Base-by-base conservation (phyloP, 2,888 invertebrate species). In the Ormyrus pomaceus region DNA sequence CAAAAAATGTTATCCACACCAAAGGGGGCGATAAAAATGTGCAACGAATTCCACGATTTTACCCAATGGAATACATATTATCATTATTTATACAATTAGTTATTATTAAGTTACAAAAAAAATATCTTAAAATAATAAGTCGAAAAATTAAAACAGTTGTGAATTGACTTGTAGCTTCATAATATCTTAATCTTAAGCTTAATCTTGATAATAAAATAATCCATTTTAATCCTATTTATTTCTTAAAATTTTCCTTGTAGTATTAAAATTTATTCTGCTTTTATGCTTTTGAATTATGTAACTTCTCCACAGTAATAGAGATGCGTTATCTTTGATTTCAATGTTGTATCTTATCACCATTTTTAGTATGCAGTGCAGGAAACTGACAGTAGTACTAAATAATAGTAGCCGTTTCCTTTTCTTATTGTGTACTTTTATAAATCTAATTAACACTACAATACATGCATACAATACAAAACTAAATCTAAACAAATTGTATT, bases 1-100 rank as follows among this genome's bases (percentile, higher is more conserved):
- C 86, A 81, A 92, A 91, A 85, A 92, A 92, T 2, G 92, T 89
- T 89, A 83, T 92, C 92, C 0, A 92, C 92, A 0, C 91, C 87
- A 64, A 92, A 88, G 1, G 91, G 90, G 0, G 91, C 91, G 74
- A 90, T 90, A 2, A 91, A 86, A 53, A 92, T 86, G 10, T 90
- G 84, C 64, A 92, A 86, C 46, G 91, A 89, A 51, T 86, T 82
- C 87, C 91, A 90, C n/a, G 89, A 84, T 80, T 86, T 76, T 0
- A 88, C 78, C 88, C 89, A 90, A 92, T 92, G 82, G 61, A 89
- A 90, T 56, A 50, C 13, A 61, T 10, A 59, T 59, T 55, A 75
- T 9, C n/a, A 58, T 69, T 45, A 13, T 9, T 62, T 46, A 77
- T 34, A 3, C 34, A 13, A 46, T 48, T 58, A 8, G 10, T 19